Conservation (phyloP, 2,797 vertebrate genomes). For the Tenualosa thibaudeaui region DNA sequence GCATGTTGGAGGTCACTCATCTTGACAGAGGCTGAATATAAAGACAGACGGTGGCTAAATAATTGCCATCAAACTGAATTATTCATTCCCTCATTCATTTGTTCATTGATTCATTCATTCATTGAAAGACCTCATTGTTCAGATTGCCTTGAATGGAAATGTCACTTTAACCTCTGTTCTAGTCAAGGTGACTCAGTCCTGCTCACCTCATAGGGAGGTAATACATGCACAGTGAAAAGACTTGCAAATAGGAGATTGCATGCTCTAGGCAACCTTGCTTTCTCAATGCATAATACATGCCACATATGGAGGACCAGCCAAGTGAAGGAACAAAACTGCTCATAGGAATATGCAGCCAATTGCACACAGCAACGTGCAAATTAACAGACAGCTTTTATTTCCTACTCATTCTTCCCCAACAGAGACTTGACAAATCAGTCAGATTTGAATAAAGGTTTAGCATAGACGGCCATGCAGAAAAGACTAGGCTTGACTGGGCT, state of each 20-base stretch:
- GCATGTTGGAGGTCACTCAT: not conserved
- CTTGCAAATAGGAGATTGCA: not conserved
- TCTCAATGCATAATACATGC: constrained; percentile 12
- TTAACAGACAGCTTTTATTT: not conserved
- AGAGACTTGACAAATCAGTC: not conserved
- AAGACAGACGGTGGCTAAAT: not conserved
- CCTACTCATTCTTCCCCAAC: not conserved
- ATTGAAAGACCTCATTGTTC: not conserved
- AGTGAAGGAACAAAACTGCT: not conserved
- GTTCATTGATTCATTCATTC: not conserved
- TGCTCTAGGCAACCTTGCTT: not conserved
- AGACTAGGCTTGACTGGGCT: not conserved
- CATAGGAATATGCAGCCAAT: constrained; percentile 3
- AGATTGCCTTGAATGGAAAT: constrained; percentile 5
- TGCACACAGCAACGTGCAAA: not conserved
- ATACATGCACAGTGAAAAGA: not conserved
- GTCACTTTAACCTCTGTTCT: not conserved
- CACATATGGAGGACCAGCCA: not conserved
- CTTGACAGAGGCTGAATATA: not conserved
- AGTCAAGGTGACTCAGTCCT: not conserved
- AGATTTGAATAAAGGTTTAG: not conserved
- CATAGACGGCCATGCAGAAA: not conserved
- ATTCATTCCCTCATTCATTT: not conserved
- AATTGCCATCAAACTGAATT: not conserved
- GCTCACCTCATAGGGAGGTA: not conserved